A percentile compares a stretch with the other conserved stretches of the same genome.
phyloP scores from a whole-genome alignment of 2,797 vertebrate species.

The Eidolon dupreanum region DNA sequence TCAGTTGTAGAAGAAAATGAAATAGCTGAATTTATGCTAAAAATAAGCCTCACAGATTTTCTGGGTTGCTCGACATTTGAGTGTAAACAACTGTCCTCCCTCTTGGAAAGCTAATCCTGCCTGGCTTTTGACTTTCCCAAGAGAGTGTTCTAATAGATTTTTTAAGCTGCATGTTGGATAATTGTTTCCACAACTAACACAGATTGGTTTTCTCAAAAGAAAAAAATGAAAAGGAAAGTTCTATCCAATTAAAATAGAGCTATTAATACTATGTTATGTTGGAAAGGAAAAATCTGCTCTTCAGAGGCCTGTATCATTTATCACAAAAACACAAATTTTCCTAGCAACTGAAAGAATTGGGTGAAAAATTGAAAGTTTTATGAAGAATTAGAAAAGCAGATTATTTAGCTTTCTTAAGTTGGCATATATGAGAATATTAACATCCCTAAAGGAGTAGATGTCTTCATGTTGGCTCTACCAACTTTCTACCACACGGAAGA shows the following conservation, averaged over 20 bases:
- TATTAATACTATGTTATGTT: conserved; percentile 77
- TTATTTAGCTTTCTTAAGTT: not conserved
- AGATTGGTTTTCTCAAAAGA: conserved; percentile 82
- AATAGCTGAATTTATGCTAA: conserved; percentile 86
- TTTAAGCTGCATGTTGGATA: conserved; percentile 78
- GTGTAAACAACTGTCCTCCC: conserved; percentile 85
- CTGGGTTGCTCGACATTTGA: conserved; percentile 81
- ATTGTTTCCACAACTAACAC: conserved; percentile 85
- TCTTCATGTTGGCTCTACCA: not conserved
- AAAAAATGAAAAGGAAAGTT: conserved; percentile 83
- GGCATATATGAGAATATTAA: not conserved
- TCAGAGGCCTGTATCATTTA: conserved; percentile 42
- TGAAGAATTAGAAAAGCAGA: not conserved
- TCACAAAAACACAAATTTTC: conserved; percentile 33
- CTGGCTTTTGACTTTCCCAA: conserved; percentile 80
- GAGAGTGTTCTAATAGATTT: conserved; percentile 78
- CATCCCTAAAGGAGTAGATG: not conserved
- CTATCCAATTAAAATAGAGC: conserved; percentile 82
- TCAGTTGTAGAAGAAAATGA: conserved; percentile 77
- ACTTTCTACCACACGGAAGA: not conserved
- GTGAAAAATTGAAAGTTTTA: conserved; percentile 18
- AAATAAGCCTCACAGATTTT: conserved; percentile 85
- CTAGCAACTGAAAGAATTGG: not conserved
- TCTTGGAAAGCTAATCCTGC: conserved; percentile 84
- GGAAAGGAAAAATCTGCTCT: conserved; percentile 60